These are phyloP conservation scores for Poecilia picta DNA, from an alignment of 2,797 vertebrate genomes.

Conservation along the genomic window DNA sequence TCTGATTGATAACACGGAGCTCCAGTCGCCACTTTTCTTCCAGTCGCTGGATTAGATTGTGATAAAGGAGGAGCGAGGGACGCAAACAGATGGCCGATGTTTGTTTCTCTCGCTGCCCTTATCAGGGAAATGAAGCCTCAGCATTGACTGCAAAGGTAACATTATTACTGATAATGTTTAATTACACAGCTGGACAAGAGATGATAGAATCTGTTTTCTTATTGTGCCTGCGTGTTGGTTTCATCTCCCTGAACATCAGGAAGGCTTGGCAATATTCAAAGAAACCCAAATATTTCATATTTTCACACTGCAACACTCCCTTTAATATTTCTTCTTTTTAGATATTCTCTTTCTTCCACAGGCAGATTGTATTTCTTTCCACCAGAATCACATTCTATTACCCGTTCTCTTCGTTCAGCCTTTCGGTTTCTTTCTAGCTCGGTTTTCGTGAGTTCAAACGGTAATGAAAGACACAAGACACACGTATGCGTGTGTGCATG, in stretches of 20 bases:
- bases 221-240: conserved; percentile 20
- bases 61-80: conserved; percentile 56
- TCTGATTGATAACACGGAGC: conserved; percentile 54
- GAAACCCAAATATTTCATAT: conserved; percentile 41
- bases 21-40: conserved; percentile 50
- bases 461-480: conserved; percentile 43
- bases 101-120: conserved; percentile 48
- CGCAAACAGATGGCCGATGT: conserved; percentile 60
- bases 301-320: conserved; percentile 30
- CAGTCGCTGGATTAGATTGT: conserved; percentile 49
- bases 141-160: conserved; percentile 60
- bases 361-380: conserved; percentile 12
- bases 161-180: conserved; percentile 63
- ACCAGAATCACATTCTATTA: conserved; percentile 37
- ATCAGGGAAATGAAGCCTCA: conserved; percentile 66
- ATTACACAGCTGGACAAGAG: conserved; percentile 65
- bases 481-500: background rate
- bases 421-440: conserved; percentile 39
- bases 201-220: conserved; percentile 47
- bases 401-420: conserved; percentile 31
- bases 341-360: conserved; percentile 24
- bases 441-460: conserved; percentile 43
- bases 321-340: conserved; percentile 53
- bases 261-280: conserved; percentile 51
- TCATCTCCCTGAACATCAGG: conserved; percentile 55